phyloP scores from a whole-genome alignment of 2,797 vertebrate species.

The Hemitrygon akajei region DNA sequence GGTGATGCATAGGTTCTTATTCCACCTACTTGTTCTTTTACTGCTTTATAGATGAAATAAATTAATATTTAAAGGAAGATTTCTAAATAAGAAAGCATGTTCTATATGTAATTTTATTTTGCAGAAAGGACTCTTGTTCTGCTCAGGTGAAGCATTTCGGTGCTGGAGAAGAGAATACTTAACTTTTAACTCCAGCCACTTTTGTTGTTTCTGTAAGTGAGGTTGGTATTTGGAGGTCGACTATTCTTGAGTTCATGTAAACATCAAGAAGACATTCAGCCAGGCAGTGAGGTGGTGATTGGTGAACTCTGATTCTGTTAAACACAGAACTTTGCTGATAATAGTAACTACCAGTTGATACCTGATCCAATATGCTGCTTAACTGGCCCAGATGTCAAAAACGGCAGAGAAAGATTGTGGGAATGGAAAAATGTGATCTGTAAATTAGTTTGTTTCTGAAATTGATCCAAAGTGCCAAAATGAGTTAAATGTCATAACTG shows the following conservation, averaged over 20 bases:
- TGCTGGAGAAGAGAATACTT: background rate
- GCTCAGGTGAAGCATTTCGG: background rate
- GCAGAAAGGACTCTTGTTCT: background rate
- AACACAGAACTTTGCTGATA: background rate
- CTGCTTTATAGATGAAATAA: background rate
- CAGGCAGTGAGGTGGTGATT: background rate
- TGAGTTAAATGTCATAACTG: background rate
- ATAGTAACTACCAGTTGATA: background rate
- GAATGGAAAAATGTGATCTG: background rate
- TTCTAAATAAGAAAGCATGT: background rate
- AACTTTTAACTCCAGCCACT: background rate
- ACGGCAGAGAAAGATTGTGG: background rate
- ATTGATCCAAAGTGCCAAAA: background rate
- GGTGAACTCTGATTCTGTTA: background rate
- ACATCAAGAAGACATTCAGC: background rate
- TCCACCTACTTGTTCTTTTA: background rate
- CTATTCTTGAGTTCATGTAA: background rate
- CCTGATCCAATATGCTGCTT: background rate
- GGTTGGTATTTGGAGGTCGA: background rate
- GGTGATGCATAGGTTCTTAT: background rate
- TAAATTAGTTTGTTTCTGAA: background rate
- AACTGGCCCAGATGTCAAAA: background rate
- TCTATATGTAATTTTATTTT: background rate
- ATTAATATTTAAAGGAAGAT: background rate
- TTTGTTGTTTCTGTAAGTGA: background rate